These are phyloP conservation scores for Encarsia formosa DNA, from an alignment of 2,888 invertebrate species.

Conservation along the genomic window DNA sequence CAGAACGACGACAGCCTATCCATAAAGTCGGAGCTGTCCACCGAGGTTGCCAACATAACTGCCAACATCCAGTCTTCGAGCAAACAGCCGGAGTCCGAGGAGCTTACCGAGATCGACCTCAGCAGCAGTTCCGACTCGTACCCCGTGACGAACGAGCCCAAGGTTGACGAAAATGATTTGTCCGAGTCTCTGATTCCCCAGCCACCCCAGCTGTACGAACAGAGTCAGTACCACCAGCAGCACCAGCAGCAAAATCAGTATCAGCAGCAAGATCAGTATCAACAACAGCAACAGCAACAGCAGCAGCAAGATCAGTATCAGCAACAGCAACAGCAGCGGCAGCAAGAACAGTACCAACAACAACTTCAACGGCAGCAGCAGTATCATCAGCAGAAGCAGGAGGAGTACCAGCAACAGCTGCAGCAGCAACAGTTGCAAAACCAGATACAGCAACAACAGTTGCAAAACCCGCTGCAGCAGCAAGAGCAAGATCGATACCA, in stretches of 20 bases:
- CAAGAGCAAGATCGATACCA: neutral
- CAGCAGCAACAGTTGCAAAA: neutral
- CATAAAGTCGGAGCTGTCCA: constrained; percentile 23
- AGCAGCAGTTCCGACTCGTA: neutral
- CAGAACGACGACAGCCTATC: constrained; percentile 34
- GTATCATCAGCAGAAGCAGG: neutral
- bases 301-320: too few relatives aligned
- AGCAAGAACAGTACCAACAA: neutral
- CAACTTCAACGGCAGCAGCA: neutral
- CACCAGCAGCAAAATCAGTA: too few relatives aligned
- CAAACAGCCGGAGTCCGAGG: constrained; percentile 7
- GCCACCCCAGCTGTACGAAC: too few relatives aligned
- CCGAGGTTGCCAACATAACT: constrained; percentile 26
- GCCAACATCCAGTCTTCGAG: constrained; percentile 9
- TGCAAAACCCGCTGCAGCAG: neutral
- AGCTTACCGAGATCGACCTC: constrained; percentile 32
- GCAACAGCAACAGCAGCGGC: neutral
- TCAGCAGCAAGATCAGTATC: too few relatives aligned
- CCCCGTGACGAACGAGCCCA: neutral
- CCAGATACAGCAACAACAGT: neutral
- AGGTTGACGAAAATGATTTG: too few relatives aligned
- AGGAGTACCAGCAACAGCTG: neutral
- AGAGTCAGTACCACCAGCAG: too few relatives aligned
- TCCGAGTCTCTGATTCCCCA: too few relatives aligned
- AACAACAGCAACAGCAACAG: too few relatives aligned